Percentiles rank a stretch among this genome's conserved stretches.
Conservation (phyloP, 1,140 invertebrate species). For the Nebria ingens region DNA sequence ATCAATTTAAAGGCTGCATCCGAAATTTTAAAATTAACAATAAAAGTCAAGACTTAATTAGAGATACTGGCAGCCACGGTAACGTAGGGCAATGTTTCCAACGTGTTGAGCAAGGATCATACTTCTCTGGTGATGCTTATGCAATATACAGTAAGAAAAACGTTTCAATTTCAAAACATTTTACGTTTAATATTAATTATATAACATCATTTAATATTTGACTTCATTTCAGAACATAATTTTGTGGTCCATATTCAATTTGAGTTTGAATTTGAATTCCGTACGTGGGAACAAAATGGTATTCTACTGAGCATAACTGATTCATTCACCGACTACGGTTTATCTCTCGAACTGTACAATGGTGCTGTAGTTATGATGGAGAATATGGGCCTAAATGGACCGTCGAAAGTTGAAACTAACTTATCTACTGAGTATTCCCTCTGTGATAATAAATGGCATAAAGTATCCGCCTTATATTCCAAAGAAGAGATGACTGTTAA, state of each 20-base stretch:
- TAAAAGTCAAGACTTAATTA: conserved; percentile 59
- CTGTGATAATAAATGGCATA: conserved; percentile 84
- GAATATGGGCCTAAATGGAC: conserved; percentile 51
- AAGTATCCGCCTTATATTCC: conserved; percentile 61
- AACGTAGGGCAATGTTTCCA: conserved; percentile 80
- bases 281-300: conserved; percentile 70
- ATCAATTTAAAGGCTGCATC: conserved; percentile 76
- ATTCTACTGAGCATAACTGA: conserved; percentile 65
- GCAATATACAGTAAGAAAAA: conserved; percentile 63
- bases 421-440: conserved; percentile 52
- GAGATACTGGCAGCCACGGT: conserved; percentile 41
- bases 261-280: conserved; percentile 71
- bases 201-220: conserved; percentile 11
- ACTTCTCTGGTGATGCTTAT: conserved; percentile 74
- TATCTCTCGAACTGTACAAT: conserved; percentile 66
- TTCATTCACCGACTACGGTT: conserved; percentile 45
- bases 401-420: conserved; percentile 45
- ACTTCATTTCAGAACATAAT: conserved; percentile 46
- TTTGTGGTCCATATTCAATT: conserved; percentile 57
- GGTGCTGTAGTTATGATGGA: conserved; percentile 66
- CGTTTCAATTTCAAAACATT: background rate
- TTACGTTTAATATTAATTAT: conserved; percentile 10
- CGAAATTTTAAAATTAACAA: conserved; percentile 64
- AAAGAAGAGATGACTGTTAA: conserved; percentile 57
- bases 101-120: conserved; percentile 72